Base-by-base conservation (phyloP, 1,140 invertebrate genomes). In the Papilio helenus region DNA sequence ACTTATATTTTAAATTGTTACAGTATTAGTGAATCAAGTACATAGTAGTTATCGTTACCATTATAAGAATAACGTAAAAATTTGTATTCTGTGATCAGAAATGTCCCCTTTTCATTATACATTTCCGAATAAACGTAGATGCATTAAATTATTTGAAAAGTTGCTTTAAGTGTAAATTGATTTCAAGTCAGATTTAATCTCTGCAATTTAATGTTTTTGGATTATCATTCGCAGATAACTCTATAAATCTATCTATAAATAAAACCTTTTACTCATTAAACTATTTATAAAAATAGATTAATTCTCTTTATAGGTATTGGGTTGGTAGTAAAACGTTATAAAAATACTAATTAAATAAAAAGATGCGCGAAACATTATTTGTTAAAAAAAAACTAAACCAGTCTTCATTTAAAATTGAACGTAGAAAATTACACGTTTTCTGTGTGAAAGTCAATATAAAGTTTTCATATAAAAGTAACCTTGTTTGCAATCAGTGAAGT, bases 381-480 rank as follows among this genome's bases (percentile, higher is more conserved):
- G 34, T 14, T 65, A 29, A 65, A 29, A 39, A 29, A 16, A 68
- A 68, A 68, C 26, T 68, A 68, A 68, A 34, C 23, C 14, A 34
- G 26, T 68, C 14, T 68, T 16, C 8, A 68, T 68, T 68, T 29
- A 68, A 68, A 68, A 68, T 68, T 68, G 10, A 29, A 68, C 61
- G 61, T 16, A 68, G 61, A 68, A 68, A 23, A 61, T 61, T 61
- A 68, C 23, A 68, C 14, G 61, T 68, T 68, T 68, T 26, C 58
- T 61, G 61, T 29, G 61, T 29, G 23, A 68, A 68, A 68, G 61
- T 68, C 61, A 29, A 68, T 68, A 68, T 12, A 68, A 68, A 29
- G 61, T 68, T 68, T 68, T 68, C 61, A 68, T 68, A 68, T 68
- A 68, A 68, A 68, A 68, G 61, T 68, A 68, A 68, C 61, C 61